phyloP scores from a whole-genome alignment of 2,888 invertebrate species.

The Smittia sp. region DNA sequence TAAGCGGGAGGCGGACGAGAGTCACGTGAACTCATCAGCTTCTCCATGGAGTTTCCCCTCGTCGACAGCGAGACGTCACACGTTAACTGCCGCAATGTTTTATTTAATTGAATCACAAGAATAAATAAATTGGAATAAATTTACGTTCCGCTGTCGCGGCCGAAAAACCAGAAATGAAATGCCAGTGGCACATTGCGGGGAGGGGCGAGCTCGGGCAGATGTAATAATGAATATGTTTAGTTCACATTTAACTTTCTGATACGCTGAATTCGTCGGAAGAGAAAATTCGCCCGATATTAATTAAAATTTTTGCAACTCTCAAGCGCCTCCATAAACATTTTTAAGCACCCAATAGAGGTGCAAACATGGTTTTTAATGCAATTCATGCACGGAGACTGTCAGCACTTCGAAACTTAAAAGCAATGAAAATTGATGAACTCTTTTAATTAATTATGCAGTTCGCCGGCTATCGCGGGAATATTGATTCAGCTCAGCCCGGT shows the following conservation, averaged over 20 bases:
- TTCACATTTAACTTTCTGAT: no score
- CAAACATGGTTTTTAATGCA: neutral
- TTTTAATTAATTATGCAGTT: no score
- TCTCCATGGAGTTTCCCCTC: no score
- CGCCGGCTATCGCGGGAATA: no score
- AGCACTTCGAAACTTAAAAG: no score
- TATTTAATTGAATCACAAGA: conserved; percentile 25
- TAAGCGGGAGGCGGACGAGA: no score
- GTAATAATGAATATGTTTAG: neutral
- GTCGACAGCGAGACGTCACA: no score
- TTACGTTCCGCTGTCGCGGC: neutral
- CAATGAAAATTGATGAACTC: no score
- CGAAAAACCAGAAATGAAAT: neutral
- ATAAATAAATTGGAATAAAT: conserved; percentile 31
- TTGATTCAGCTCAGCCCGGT: no score
- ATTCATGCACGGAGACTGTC: no score
- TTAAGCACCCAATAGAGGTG: neutral
- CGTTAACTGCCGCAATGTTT: neutral
- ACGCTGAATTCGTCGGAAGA: no score
- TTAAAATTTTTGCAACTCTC: conserved; percentile 3
- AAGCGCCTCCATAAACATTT: conserved; percentile 1
- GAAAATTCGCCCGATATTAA: neutral
- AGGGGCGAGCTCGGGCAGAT: neutral
- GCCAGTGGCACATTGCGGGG: neutral
- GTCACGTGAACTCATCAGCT: no score